Evolutionary conservation across 2,113 vertebrate species (phyloP).

Genomic region (Forbesichthys papilliferus): DNA sequence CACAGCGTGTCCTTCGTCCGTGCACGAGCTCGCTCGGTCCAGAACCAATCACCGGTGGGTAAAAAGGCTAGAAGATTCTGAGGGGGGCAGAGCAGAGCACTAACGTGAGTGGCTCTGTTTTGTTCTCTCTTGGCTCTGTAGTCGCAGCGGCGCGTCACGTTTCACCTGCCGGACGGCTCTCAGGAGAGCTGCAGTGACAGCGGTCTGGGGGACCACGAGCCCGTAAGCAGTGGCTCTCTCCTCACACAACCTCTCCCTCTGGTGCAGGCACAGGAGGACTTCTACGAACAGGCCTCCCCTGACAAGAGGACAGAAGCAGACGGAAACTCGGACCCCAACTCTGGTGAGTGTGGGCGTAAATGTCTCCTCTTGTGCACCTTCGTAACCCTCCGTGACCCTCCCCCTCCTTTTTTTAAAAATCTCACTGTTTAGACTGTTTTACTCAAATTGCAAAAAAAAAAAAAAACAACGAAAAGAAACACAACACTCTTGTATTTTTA

Average conservation of each 20-base stretch:
- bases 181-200: slow-evolving; percentile 99
- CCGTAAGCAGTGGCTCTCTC: slow-evolving; percentile 93
- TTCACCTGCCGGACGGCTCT: slow-evolving; percentile 99
- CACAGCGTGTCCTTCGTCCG: slow-evolving; percentile 33
- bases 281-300: slow-evolving; percentile 97
- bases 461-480: no score
- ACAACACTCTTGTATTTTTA: no score
- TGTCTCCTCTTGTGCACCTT: neutral
- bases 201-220: slow-evolving; percentile 98
- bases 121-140: slow-evolving; percentile 92
- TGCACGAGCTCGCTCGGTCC: slow-evolving; percentile 39
- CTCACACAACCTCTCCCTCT: slow-evolving; percentile 99
- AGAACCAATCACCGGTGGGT: slow-evolving; percentile 26
- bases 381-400: neutral
- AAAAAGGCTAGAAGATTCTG: slow-evolving; percentile 11
- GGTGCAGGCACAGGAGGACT: slow-evolving; percentile 99
- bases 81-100: slow-evolving; percentile 75
- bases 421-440: no score
- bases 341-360: slow-evolving; percentile 80
- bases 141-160: slow-evolving; percentile 99
- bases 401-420: slow-evolving; percentile 1
- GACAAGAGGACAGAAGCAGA: slow-evolving; percentile 99
- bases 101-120: slow-evolving; percentile 84
- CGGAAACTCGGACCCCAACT: slow-evolving; percentile 98
- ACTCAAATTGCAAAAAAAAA: no score